Evolutionary conservation across 2,113 vertebrate genomes (phyloP), one percentile per base, ranked within the genome.

Genomic region (Cercocebus atys): DNA sequence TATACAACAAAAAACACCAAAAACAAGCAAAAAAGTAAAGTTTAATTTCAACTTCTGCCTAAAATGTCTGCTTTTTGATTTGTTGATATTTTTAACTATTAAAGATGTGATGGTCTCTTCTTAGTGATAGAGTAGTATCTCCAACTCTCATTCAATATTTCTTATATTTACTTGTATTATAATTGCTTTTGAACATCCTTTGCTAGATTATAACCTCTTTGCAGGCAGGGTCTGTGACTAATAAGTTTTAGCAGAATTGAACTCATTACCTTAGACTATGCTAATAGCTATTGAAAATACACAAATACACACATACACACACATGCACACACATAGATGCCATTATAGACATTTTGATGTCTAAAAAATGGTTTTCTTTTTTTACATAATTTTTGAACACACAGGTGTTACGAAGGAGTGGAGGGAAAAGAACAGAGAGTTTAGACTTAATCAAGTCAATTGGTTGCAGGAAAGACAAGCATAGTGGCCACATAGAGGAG

Each of bases 181-280:
- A 92, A 94, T 94, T 96, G 76, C 6, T 82, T 79, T 79, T 57
- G 13, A 92, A 90, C 13, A 47, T 68, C 2, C 32, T 96, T 94
- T 81, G 47, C 43, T 88, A 61, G 45, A 38, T 82, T 87, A n/a
- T 66, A 79, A 52, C 23, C 52, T 96, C 11, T 32, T 70, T 80
- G 57, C 38, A 35, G 32, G 8, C 13, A 94, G 17, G 4, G 22
- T 82, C 27, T 55, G 5, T 50, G 27, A 90, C n/a, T 61, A 23
- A 81, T 43, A 57, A 78, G 1, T 70, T 94, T 95, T 30, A 64
- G 9, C 66, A 79, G 35, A 45, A 78, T 35, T 95, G 32, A 87
- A 79, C 4, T 59, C 38, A 66, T 47, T 38, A 13, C 10, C 88
- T 85, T 50, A 57, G 5, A 64, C 6, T 9, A 70, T 70, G n/a